Evolutionary conservation across 2,113 vertebrate species (phyloP), one percentile per base, ranked within the genome.

Genomic region (Malurus melanocephalus): DNA sequence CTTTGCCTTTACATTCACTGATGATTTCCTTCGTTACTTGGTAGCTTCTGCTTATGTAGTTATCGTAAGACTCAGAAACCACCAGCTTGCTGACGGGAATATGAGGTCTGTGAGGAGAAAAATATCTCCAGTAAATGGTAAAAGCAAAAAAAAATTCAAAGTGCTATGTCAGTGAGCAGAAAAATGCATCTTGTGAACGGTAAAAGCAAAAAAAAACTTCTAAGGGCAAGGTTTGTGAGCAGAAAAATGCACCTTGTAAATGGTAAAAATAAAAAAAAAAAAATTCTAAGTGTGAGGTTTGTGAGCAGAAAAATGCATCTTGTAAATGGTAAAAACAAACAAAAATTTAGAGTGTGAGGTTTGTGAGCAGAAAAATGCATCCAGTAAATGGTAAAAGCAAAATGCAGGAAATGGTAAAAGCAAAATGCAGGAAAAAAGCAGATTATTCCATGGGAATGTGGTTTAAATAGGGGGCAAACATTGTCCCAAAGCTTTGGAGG

Each of bases 1-100:
- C 99, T 97, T 98, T 97, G 93, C 96, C 98, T 96, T 99, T 98
- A 97, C 98, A 99, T 95, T 99, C 98, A 42, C 98, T 95, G 94
- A 99, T 97, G 92, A 99, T 99, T 93, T 99, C 99, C 92, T 98
- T 98, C 3, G 99, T 99, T 65, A 99, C 99, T 96, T 99, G 99
- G 97, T 98, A 99, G 95, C 99, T 99, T 91, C 99, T 98, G 85
- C 97, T 98, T 96, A 99, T 99, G 84, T 99, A 99, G 1, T 98
- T 98, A 43, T 99, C 99, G 9, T 99, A 99, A 24, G 99, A 98
- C 94, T 99, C 99, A 1, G 98, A 98, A 95, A 98, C 97, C 52
- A 94, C 96, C 95, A 99, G 95, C 94, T 99, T 99, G 97, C 97
- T 98, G 92, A 98, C 95, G 78, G 98, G 98, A 96, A 99, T 97